Percentiles rank a stretch among this genome's conserved stretches.
Conservation (phyloP, 92 coral and sea anemone genomes). For the Anthopleura xanthogrammica region DNA sequence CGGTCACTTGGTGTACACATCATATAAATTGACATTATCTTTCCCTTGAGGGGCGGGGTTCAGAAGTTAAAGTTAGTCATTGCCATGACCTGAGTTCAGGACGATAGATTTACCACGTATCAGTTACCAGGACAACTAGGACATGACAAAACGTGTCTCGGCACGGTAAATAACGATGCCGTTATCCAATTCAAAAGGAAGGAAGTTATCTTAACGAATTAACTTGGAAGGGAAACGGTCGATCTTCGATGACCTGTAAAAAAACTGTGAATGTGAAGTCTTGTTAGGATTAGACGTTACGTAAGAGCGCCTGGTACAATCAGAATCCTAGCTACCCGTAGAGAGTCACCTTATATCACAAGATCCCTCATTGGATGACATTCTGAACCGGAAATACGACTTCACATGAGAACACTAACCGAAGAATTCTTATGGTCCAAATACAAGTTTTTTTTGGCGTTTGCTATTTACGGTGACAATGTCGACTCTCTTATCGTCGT, state of each 20-base stretch:
- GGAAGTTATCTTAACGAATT: constrained; percentile 40
- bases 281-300: neutral
- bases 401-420: constrained; percentile 16
- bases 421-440: constrained; percentile 4
- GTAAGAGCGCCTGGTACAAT: constrained; percentile 5
- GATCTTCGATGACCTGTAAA: neutral
- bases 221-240: constrained; percentile 20
- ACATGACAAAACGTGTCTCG: constrained; percentile 22
- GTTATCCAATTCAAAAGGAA: constrained; percentile 20
- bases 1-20: neutral
- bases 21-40: neutral
- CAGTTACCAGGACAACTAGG: neutral
- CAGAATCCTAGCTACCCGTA: neutral
- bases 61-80: neutral
- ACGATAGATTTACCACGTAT: neutral
- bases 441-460: constrained; percentile 16
- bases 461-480: constrained; percentile 32
- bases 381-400: constrained; percentile 46
- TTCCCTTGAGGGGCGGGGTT: neutral
- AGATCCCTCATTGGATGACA: constrained; percentile 12
- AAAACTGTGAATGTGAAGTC: neutral
- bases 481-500: constrained; percentile 77
- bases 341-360: constrained; percentile 6
- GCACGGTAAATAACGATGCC: neutral
- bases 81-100: neutral